Conservation (phyloP, 2,888 invertebrate genomes). For the Lithophane leautieri region DNA sequence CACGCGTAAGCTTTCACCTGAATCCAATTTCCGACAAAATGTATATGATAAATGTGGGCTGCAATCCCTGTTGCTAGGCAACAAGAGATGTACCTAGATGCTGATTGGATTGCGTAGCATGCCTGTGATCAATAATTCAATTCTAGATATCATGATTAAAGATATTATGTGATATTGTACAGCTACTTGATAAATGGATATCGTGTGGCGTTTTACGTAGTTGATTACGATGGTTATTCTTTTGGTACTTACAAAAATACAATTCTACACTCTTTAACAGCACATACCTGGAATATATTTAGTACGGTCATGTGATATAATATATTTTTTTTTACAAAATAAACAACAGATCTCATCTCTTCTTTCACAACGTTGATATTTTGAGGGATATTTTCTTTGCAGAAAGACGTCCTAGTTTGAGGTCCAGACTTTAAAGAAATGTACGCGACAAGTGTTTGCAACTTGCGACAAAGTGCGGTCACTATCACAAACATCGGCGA, state of each 20-base stretch:
- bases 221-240: not conserved
- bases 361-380: slow-evolving; percentile 8
- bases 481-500: slow-evolving; percentile 51
- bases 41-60: not conserved
- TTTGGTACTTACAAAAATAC: not conserved
- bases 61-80: slow-evolving; percentile 14
- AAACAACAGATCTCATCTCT: not conserved
- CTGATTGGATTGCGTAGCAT: slow-evolving; percentile 30
- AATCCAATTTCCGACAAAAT: slow-evolving; percentile 31
- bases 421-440: slow-evolving; percentile 36
- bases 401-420: slow-evolving; percentile 4
- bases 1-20: not conserved
- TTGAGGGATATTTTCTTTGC: slow-evolving; percentile 11
- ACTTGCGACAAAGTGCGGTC: slow-evolving; percentile 30
- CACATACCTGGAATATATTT: not conserved
- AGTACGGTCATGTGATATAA: not conserved
- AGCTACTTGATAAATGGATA: not conserved
- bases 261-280: not conserved
- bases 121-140: slow-evolving; percentile 2
- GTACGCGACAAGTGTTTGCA: slow-evolving; percentile 43
- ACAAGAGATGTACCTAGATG: slow-evolving; percentile 9
- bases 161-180: not conserved
- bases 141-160: slow-evolving; percentile 25
- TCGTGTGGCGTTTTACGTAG: not conserved
- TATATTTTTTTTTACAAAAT: not conserved